A percentile compares a stretch with the other conserved stretches of the same genome.
Conservation (phyloP, 92 coral and sea anemone genomes). For the Epizoanthus fatuus region DNA sequence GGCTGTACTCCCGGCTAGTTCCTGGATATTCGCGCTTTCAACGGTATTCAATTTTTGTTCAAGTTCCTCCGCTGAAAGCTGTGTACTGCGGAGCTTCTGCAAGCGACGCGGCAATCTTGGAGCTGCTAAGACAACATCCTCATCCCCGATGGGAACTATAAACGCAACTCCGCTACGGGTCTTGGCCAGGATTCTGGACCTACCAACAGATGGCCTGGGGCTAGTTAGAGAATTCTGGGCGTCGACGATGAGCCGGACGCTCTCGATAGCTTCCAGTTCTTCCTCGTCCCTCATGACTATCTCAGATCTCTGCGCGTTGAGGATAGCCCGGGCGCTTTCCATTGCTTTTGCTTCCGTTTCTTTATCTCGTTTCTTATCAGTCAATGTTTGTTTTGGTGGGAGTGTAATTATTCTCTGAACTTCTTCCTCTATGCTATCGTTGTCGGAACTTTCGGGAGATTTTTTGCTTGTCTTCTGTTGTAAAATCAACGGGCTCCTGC, state of each 20-base stretch:
- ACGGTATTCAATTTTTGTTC: neutral
- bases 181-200: constrained; percentile 31
- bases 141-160: constrained; percentile 31
- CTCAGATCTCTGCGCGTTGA: constrained; percentile 35
- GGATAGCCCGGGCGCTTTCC: constrained; percentile 39
- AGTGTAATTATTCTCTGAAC: constrained; percentile 37
- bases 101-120: constrained; percentile 24
- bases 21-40: constrained; percentile 6
- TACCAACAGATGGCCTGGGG: neutral
- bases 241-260: constrained; percentile 19
- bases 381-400: constrained; percentile 29
- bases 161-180: constrained; percentile 39
- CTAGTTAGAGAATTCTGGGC: constrained; percentile 30
- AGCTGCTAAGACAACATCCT: neutral
- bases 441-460: constrained; percentile 4
- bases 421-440: constrained; percentile 38
- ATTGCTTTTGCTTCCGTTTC: constrained; percentile 42
- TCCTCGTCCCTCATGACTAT: constrained; percentile 30
- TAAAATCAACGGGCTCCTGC: neutral
- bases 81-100: constrained; percentile 27
- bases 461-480: neutral
- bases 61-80: neutral
- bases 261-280: constrained; percentile 32
- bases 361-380: constrained; percentile 32
- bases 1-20: neutral